Base-by-base conservation (phyloP, 2,113 vertebrate species). In the Corythaeola cristata region DNA sequence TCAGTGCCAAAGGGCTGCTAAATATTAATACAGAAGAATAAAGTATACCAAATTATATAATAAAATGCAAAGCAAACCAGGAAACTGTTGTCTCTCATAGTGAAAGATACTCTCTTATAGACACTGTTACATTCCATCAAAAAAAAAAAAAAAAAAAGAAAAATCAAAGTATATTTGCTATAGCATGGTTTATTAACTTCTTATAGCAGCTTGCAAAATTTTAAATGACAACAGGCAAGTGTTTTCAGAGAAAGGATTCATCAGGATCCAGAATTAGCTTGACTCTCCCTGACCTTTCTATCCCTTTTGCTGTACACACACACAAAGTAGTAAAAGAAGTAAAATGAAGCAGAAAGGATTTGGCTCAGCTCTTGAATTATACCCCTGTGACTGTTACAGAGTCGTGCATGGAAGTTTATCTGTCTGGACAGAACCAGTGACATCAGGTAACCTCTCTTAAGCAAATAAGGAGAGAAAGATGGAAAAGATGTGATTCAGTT, bases 1-100 rank as follows among this genome's bases (percentile, higher is more conserved):
- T 44, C 77, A 58, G 81, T 69, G 63, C 55, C 44, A 63, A 93
- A 83, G 45, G 79, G 50, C 16, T 93, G 63, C 83, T 92, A 74
- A 93, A 91, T 96, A 92, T 84, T 94, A 74, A 92, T 67, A 35
- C 1, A 83, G 53, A 87, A 86, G 41, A 69, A 79, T 66, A 53
- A 86, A 90, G 19, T 52, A 47, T 23, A 44, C 27, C 24, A 67
- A 74, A 71, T 73, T 79, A 74, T 44, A 73, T 32, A 71, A 30
- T 50, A 45, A 33, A 90, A 92, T 55, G 24, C 22, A 77, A 14
- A 86, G 33, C 11, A 94, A 90, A 86, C 60, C 22, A 67, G 56
- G n/a, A 81, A 92, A 88, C 19, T 35, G 41, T 55, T 94, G 78
- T 52, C 20, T 88, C 91, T 83, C 44, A 28, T 67, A 39, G 83